A percentile compares a stretch with the other conserved stretches of the same genome.
These are phyloP conservation scores for Stramonita haemastoma DNA, from an alignment of 2,888 invertebrate genomes.

Conservation along the genomic window DNA sequence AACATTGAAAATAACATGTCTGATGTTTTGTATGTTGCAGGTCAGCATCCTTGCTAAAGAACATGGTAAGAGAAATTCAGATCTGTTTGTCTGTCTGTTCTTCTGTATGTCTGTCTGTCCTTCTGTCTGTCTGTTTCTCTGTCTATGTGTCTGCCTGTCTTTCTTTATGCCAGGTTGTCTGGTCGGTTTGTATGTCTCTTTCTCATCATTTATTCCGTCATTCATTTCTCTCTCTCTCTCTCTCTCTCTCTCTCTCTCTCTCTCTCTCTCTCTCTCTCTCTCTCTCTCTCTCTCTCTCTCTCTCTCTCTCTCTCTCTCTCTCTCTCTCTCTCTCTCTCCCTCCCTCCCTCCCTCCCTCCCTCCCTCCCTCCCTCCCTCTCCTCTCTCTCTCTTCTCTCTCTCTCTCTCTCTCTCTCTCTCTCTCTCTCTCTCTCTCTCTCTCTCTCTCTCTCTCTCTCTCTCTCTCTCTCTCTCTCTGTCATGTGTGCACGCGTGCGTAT, in stretches of 20 bases:
- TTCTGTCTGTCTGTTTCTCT: neutral
- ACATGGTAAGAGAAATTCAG: neutral
- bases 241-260: neutral
- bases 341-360: neutral
- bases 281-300: conserved; percentile 10
- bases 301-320: too few relatives aligned
- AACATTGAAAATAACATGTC: neutral
- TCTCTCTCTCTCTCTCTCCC: too few relatives aligned
- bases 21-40: neutral
- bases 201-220: too few relatives aligned
- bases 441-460: conserved; percentile 2
- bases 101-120: neutral
- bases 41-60: neutral
- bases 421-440: conserved; percentile 3
- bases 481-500: too few relatives aligned
- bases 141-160: neutral
- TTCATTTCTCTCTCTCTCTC: neutral
- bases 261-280: neutral
- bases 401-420: neutral
- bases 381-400: too few relatives aligned
- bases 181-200: too few relatives aligned
- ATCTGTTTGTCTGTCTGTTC: neutral
- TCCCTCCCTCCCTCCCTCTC: too few relatives aligned
- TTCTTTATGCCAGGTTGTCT: too few relatives aligned
- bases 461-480: neutral